Evolutionary conservation across 2,888 invertebrate genomes (phyloP).

Genomic region (Neoscelio sp.): DNA sequence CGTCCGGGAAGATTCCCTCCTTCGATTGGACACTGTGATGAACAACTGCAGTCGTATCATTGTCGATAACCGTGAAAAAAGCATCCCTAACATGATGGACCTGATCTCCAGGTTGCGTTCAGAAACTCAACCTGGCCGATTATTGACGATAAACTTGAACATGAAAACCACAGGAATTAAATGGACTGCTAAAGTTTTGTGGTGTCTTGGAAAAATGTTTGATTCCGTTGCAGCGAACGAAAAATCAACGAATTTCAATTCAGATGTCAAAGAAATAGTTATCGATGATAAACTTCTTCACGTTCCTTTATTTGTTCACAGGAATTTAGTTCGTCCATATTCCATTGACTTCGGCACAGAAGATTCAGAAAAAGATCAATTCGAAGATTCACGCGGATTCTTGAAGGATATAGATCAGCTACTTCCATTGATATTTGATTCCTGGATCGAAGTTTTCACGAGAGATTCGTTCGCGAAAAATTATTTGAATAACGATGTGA

Average conservation of each 20-base stretch:
- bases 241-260: conserved; percentile 42
- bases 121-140: conserved; percentile 87
- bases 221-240: conserved; percentile 79
- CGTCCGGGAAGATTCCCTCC: conserved; percentile 93
- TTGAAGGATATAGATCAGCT: conserved; percentile 87
- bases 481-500: conserved; percentile 86
- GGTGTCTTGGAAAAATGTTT: conserved; percentile 88
- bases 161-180: conserved; percentile 90
- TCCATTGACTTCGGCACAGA: conserved; percentile 71
- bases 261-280: conserved; percentile 22
- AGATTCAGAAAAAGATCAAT: conserved; percentile 76
- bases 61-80: conserved; percentile 87
- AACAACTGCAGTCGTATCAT: conserved; percentile 87
- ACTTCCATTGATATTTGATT: conserved; percentile 91
- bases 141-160: conserved; percentile 88
- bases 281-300: conserved; percentile 64
- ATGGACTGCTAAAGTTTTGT: conserved; percentile 91
- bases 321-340: conserved; percentile 65
- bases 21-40: conserved; percentile 91
- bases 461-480: conserved; percentile 82
- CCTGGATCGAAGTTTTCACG: conserved; percentile 92
- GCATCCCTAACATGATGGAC: conserved; percentile 92
- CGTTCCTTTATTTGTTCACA: conserved; percentile 70
- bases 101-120: conserved; percentile 91
- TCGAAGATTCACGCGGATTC: conserved; percentile 84